A percentile compares a stretch with the other conserved stretches of the same genome.
phyloP scores from a whole-genome alignment of 2,888 invertebrate genomes.

The Heliconius ismenius region DNA sequence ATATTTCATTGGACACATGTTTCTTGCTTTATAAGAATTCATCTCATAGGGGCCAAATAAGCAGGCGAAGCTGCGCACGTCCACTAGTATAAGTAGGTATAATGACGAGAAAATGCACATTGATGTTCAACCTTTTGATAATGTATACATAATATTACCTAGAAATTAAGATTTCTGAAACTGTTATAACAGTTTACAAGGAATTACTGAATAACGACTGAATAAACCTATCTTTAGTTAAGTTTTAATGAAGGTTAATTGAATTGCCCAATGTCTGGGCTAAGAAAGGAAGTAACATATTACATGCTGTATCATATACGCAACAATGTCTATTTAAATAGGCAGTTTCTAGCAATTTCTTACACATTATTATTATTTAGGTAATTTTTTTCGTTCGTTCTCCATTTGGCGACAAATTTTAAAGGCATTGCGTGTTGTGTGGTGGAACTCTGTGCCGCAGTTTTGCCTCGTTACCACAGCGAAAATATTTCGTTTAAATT shows the following conservation, averaged over 20 bases:
- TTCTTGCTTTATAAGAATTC: no score
- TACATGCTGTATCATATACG: constrained; percentile 12
- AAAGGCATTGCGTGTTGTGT: background rate
- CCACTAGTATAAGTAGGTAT: no score
- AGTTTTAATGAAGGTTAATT: constrained; percentile 8
- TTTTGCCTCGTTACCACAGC: background rate
- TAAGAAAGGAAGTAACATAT: background rate
- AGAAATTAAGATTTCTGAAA: background rate
- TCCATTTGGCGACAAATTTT: background rate
- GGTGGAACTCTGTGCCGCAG: background rate
- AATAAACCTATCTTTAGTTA: background rate
- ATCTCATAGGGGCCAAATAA: no score
- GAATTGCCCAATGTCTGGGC: background rate
- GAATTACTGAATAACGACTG: background rate
- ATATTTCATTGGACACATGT: no score
- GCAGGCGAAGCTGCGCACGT: no score
- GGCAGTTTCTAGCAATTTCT: background rate
- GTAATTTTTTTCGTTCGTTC: no score
- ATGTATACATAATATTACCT: background rate
- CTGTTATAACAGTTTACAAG: background rate
- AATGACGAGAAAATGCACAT: background rate
- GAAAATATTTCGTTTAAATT: background rate
- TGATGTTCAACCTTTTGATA: background rate
- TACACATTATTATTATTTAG: no score
- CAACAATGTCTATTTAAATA: background rate